phyloP scores from a whole-genome alignment of 2,888 invertebrate species.

The Tipula vernalis region DNA sequence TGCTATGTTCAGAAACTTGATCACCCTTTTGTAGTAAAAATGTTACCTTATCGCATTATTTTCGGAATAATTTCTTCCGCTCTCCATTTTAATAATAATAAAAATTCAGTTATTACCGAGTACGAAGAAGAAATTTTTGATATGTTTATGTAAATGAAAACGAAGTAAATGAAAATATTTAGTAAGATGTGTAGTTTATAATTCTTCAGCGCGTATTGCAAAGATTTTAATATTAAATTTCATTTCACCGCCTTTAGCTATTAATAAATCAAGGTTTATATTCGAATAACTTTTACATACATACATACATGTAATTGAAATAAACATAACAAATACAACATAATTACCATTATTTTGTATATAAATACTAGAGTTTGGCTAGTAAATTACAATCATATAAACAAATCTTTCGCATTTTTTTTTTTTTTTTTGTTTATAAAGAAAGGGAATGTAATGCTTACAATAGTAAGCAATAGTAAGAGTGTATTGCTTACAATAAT shows the following conservation, averaged over 20 bases:
- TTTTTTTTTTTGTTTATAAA: background rate
- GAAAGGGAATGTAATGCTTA: background rate
- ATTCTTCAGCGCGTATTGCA: background rate
- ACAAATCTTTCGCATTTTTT: background rate
- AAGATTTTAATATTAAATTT: background rate
- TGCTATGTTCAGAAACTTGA: too few relatives aligned
- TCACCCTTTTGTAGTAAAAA: too few relatives aligned
- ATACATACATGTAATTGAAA: background rate
- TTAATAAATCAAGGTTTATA: slow-evolving; percentile 1
- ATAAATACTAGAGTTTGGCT: background rate
- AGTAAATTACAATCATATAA: background rate
- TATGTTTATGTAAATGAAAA: background rate
- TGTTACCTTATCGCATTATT: too few relatives aligned
- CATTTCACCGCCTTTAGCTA: background rate
- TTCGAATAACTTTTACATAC: background rate
- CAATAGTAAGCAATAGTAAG: background rate
- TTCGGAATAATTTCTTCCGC: background rate
- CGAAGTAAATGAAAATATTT: background rate
- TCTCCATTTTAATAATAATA: background rate
- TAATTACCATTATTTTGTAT: background rate
- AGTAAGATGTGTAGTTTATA: background rate
- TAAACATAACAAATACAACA: background rate
- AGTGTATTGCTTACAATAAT: background rate
- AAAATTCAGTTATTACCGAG: background rate
- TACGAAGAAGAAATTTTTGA: background rate